These are phyloP conservation scores for Rhinichthys klamathensis DNA, from an alignment of 2,113 vertebrate species.

Conservation along the genomic window DNA sequence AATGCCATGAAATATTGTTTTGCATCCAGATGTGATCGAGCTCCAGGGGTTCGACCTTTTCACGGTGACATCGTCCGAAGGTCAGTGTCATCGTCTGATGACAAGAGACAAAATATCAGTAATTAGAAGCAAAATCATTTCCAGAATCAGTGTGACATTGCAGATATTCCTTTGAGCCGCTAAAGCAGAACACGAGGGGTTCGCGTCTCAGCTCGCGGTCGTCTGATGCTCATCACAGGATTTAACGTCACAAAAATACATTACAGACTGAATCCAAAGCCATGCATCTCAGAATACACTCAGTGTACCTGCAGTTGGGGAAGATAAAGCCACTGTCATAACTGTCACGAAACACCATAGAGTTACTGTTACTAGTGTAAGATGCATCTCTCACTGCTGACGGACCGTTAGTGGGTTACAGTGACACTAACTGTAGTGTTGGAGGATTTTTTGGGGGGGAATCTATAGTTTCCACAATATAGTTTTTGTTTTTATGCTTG, in stretches of 20 bases:
- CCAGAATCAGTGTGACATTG: neutral
- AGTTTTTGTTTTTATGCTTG: too few species aligned
- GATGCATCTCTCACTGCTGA: neutral
- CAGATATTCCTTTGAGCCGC: neutral
- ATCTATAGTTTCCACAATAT: too few species aligned
- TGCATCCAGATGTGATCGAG: neutral
- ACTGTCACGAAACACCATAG: neutral
- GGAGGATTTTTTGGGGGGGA: too few species aligned
- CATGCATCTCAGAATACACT: too few species aligned
- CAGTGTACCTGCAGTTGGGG: too few species aligned
- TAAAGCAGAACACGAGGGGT: neutral
- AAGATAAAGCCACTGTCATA: too few species aligned
- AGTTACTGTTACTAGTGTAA: neutral
- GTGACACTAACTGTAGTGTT: too few species aligned
- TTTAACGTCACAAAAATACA: neutral
- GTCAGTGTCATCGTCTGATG: slow-evolving; percentile 71
- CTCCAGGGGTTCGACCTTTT: slow-evolving; percentile 77
- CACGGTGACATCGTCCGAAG: slow-evolving; percentile 74
- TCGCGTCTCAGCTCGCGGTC: neutral
- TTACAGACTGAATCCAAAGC: neutral
- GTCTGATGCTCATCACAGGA: neutral
- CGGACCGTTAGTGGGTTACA: too few species aligned
- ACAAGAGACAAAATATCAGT: slow-evolving; percentile 74
- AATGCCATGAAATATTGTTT: slow-evolving; percentile 22
- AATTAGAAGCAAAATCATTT: slow-evolving; percentile 55